A percentile compares a stretch with the other conserved stretches of the same genome.
Conservation (phyloP, 2,797 vertebrate species). For the Taeniopygia guttata region DNA sequence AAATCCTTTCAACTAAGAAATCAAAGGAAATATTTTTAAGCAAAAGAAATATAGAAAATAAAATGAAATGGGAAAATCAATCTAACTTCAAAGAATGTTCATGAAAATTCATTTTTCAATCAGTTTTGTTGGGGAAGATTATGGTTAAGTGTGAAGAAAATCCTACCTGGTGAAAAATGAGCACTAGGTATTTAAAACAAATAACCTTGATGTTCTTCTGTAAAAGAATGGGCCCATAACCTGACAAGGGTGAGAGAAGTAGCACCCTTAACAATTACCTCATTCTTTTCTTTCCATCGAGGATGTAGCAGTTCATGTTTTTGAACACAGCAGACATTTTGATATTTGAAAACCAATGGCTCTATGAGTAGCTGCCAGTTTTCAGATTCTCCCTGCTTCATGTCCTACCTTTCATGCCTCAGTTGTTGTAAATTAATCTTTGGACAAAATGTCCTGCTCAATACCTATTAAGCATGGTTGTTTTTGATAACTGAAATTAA, state of each 20-base stretch:
- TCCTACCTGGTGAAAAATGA: background rate
- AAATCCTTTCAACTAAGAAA: background rate
- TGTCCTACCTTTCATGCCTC: background rate
- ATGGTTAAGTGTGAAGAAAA: background rate
- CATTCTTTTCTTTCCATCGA: background rate
- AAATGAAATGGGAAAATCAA: background rate
- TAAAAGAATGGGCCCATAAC: background rate
- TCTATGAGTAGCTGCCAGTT: background rate
- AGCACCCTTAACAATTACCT: background rate
- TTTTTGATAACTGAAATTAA: background rate
- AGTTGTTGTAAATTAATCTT: slow-evolving; percentile 3
- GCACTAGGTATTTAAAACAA: background rate
- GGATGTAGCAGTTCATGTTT: background rate
- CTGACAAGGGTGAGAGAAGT: background rate
- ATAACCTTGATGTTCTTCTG: background rate
- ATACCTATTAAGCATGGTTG: background rate
- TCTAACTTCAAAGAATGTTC: background rate
- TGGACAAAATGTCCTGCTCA: background rate
- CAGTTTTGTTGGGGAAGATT: background rate
- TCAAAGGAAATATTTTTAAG: background rate
- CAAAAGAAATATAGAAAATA: background rate
- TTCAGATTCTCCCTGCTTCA: background rate
- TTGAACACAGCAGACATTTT: background rate
- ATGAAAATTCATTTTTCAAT: background rate
- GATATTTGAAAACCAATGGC: background rate